These are phyloP conservation scores for Hemaris fuciformis DNA, from an alignment of 2,888 invertebrate species.

Conservation along the genomic window DNA sequence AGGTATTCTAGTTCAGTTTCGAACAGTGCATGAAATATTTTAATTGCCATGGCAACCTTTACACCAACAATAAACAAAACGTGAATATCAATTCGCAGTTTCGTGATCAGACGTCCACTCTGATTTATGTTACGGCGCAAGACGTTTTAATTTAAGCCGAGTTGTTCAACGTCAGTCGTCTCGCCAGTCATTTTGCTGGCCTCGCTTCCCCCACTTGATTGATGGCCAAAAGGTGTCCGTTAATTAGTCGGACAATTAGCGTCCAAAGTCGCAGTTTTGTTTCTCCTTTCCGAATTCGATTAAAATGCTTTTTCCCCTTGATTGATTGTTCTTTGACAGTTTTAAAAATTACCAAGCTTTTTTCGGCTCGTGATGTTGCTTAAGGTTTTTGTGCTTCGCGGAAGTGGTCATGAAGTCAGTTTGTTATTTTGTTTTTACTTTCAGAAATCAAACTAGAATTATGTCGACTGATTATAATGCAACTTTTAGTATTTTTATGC, in stretches of 20 bases:
- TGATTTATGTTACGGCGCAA: slow-evolving; percentile 7
- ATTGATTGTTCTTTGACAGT: slow-evolving; percentile 13
- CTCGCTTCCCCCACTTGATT: slow-evolving; percentile 43
- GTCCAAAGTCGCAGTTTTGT: slow-evolving; percentile 29
- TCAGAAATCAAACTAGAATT: neutral
- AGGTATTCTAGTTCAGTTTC: neutral
- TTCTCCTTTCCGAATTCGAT: slow-evolving; percentile 25
- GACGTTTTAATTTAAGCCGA: slow-evolving; percentile 25
- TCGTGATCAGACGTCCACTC: neutral
- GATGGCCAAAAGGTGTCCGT: slow-evolving; percentile 55
- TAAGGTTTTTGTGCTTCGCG: neutral
- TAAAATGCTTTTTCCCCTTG: slow-evolving; percentile 16
- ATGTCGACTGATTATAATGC: too few species aligned
- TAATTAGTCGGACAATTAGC: slow-evolving; percentile 62
- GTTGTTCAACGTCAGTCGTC: slow-evolving; percentile 29
- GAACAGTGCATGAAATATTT: neutral
- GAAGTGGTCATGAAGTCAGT: neutral
- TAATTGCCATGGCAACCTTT: neutral
- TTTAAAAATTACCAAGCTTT: slow-evolving; percentile 10
- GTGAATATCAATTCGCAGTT: slow-evolving; percentile 4
- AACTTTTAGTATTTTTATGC: too few species aligned
- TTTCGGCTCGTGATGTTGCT: neutral
- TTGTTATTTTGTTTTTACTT: neutral
- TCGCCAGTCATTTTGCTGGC: slow-evolving; percentile 25
- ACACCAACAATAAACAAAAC: neutral